Base-by-base conservation (phyloP, 2,797 vertebrate genomes). In the Pseudomugil gertrudae region DNA sequence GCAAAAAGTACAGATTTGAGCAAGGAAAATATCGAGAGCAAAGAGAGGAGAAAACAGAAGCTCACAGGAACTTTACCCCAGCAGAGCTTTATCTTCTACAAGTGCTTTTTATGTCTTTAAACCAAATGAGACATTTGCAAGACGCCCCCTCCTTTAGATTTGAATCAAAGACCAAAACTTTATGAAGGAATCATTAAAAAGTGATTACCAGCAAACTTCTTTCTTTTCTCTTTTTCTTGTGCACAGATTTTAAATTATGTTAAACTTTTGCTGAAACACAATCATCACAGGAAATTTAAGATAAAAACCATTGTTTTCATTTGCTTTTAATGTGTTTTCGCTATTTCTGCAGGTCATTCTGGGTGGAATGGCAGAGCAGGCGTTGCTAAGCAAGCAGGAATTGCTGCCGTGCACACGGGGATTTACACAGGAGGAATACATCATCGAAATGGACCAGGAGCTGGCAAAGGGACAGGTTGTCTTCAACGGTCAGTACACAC, bases 401-500 rank as follows among this genome's bases (percentile, higher is more conserved):
- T 47, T 23, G 36, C 59, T 69, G 70, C 77, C 78, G 17, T 92
- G 91, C 70, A 48, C 6, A 9, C 76, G 83, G 61, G 89, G 91
- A 38, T 92, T 91, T 73, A 71, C 85, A 56, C 79, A 76, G 62
- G 87, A 89, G 73, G 86, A 90, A 69, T 87, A 89, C 81, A 64
- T 83, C 67, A 76, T 85, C 9, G 13, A 75, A 66, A 52, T 38
- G 32, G 84, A 87, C 24, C 74, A 43, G 24, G 84, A 90, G 61
- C 66, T 87, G 72, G 70, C 64, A 26, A 70, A 84, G 72, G 88
- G 89, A 74, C 87, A 87, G 76, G 74, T 84, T 3, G 57, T 92
- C 72, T 78, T 80, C 70, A 90, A 90, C 47, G 84, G 91, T 91
- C 57, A 87, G 90, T 26, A n/a, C n/a, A n/a, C n/a, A n/a, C n/a